Conservation (phyloP, 1,140 invertebrate species). For the Vollenhovia emeryi region DNA sequence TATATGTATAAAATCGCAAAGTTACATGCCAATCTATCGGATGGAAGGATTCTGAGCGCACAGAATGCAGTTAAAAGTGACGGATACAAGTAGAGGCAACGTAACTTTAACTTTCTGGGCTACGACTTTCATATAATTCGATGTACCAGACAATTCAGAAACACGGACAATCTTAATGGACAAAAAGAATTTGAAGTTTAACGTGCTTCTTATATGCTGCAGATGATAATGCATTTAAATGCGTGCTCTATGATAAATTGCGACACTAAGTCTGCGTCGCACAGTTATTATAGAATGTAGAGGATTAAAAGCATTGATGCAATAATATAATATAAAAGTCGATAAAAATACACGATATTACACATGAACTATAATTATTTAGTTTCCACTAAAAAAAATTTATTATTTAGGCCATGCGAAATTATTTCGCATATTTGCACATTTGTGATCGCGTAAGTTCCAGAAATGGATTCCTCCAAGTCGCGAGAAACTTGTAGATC, state of each 20-base stretch:
- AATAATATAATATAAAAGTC: slow-evolving; percentile 34
- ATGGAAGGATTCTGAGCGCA: slow-evolving; percentile 32
- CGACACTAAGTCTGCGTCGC: not conserved
- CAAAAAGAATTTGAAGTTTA: not conserved
- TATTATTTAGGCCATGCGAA: slow-evolving; percentile 50
- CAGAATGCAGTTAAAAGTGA: slow-evolving; percentile 4
- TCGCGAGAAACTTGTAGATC: not conserved
- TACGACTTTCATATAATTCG: slow-evolving; percentile 41
- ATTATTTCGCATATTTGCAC: slow-evolving; percentile 12
- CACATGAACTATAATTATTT: slow-evolving; percentile 38
- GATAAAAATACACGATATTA: slow-evolving; percentile 51
- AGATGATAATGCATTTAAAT: not conserved
- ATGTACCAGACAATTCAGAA: slow-evolving; percentile 14
- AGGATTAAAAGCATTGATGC: not conserved
- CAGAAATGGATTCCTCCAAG: not conserved
- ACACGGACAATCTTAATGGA: not conserved
- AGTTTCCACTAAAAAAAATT: slow-evolving; percentile 26
- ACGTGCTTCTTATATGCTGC: not conserved
- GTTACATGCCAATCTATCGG: slow-evolving; percentile 1
- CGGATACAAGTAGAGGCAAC: slow-evolving; percentile 2
- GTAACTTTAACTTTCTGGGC: not conserved
- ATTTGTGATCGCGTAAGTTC: not conserved
- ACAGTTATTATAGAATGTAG: not conserved
- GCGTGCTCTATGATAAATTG: not conserved
- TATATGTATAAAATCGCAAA: slow-evolving; percentile 7